phyloP scores from a whole-genome alignment of 2,113 vertebrate genomes.

The Formicarius rufipectus region DNA sequence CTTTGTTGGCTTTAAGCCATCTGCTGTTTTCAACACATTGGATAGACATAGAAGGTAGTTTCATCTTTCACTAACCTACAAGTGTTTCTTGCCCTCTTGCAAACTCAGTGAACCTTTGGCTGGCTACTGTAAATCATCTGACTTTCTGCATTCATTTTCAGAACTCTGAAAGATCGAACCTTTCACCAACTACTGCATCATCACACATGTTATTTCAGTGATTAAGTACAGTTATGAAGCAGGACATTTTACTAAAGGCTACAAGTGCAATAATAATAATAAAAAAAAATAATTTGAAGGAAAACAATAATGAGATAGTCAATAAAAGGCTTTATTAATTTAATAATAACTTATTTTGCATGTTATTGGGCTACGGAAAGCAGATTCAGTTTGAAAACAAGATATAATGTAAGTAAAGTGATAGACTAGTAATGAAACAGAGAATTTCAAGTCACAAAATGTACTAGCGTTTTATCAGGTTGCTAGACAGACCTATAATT shows the following conservation, averaged over 20 bases:
- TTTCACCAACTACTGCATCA: neutral
- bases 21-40: neutral
- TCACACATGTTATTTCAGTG: neutral
- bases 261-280: neutral
- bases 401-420: neutral
- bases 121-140: neutral
- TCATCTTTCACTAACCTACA: neutral
- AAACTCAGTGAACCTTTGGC: neutral
- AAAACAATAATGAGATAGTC: neutral
- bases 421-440: neutral
- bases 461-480: neutral
- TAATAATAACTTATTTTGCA: neutral
- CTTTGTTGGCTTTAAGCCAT: neutral
- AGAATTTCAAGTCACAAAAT: neutral
- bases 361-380: neutral
- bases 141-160: neutral
- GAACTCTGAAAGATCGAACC: neutral
- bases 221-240: neutral
- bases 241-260: neutral
- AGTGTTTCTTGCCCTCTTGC: neutral
- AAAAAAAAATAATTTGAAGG: neutral
- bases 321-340: neutral
- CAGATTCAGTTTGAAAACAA: neutral
- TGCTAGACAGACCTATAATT: neutral
- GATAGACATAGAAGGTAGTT: neutral